Base-by-base conservation (phyloP, 2,797 vertebrate genomes). In the Diglossa cyanea region DNA sequence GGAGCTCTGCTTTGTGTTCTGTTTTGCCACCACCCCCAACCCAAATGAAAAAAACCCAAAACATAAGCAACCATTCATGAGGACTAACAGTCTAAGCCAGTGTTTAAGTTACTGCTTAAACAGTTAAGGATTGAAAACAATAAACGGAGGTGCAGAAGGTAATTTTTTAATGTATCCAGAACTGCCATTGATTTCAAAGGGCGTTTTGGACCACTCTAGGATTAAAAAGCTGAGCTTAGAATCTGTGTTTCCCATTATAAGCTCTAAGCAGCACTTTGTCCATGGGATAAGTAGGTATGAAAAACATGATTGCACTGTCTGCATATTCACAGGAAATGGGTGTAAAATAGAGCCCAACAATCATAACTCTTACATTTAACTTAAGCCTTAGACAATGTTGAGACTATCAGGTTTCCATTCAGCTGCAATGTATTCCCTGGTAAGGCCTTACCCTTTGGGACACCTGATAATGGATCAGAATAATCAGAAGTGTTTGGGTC, bases 401-500 rank as follows among this genome's bases (percentile, higher is more conserved):
- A 95, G 98, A 98, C 98, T 95, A 97, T 98, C 98, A 98, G 98
- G 98, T 98, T 98, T 99, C 98, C 98, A 98, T 98, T 98, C 98
- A 98, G 98, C 98, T 96, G 95, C 96, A 96, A 97, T 95, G 98
- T 97, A 98, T 98, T 97, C 98, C 98, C 98, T 98, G 98, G 94
- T 94, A 97, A 98, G 98, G 98, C 99, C 99, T 99, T 99, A 99
- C 99, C 99, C 99, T 99, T 99, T 97, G 98, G 98, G 98, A 98
- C 98, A 98, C 98, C 98, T 98, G 99, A 99, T 98, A 99, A 98
- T 98, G 98, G 98, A 98, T 99, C 98, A 99, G 99, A 98, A 98
- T 99, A 98, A 98, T 99, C 98, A 97, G 99, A 99, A 98, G 98
- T 99, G 97, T 98, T 98, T 98, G 99, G 99, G 98, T 99, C 99